Base-by-base conservation (phyloP, 2,113 vertebrate genomes). In the Hydrochoerus hydrochaeris region DNA sequence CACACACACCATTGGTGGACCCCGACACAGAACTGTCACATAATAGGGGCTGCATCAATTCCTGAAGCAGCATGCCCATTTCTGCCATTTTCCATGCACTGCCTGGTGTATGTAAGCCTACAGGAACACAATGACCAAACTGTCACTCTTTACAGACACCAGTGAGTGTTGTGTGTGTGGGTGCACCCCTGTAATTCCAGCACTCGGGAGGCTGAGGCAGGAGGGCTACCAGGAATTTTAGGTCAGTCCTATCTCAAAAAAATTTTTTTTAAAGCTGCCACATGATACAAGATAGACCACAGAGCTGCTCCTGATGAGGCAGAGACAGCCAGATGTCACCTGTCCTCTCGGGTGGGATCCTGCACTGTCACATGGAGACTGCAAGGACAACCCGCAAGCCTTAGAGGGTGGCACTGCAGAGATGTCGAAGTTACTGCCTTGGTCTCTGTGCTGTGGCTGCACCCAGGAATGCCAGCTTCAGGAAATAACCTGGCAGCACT, bases 41-140 rank as follows among this genome's bases (percentile, higher is more conserved):
- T 54, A 32, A 46, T 24, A 38, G 4, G 17, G 13, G 88, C n/a
- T 69, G 0, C 0, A 1, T n/a, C 16, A 5, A 5, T 32, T 13
- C 46, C 10, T 22, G 28, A 44, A 52, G 24, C 58, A 60, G 17
- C 19, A 20, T 22, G 14, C 11, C 46, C 7, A 58, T 20, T 58
- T 8, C 24, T 28, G 52, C 30, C 52, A 32, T 16, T 62, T 78
- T 67, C 60, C 4, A 62, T 49, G 19, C 58, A 30, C 24, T 62
- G 12, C 28, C 44, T 38, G 35, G 20, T 30, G 5, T 82, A 20
- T 14, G 0, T 5, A 30, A 26, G 46, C 1, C 35, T 22, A 6
- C 80, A 32, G 12, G 20, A 84, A 73, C 7, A 30, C 94, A 83
- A 28, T 4, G 58, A 87, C 52, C 46, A 41, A 49, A n/a, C 73